These are phyloP conservation scores for Meganola albula DNA, from an alignment of 2,888 invertebrate species.

Conservation along the genomic window DNA sequence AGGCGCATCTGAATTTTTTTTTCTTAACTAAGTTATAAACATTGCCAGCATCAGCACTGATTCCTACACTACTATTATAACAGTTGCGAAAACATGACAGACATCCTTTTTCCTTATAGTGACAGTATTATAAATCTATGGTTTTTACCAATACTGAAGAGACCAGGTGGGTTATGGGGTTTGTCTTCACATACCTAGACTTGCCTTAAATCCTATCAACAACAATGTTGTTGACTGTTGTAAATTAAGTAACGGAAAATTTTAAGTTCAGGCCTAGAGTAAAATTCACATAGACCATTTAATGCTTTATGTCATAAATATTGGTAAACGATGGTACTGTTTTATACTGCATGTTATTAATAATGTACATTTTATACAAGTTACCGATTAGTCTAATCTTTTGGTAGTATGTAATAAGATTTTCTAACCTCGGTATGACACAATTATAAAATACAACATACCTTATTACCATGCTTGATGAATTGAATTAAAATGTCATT, in stretches of 20 bases:
- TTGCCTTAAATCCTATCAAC: slow-evolving; percentile 37
- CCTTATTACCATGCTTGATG: slow-evolving; percentile 76
- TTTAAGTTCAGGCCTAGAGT: slow-evolving; percentile 63
- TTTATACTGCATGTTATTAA: slow-evolving; percentile 62
- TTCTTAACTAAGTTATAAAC: too few relatives aligned
- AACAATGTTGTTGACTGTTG: slow-evolving; percentile 37
- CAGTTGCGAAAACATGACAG: too few relatives aligned
- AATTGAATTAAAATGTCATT: slow-evolving; percentile 76
- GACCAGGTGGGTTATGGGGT: too few relatives aligned
- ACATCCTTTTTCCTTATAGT: too few relatives aligned
- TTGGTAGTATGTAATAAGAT: slow-evolving; percentile 68
- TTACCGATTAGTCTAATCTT: slow-evolving; percentile 73
- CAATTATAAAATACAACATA: slow-evolving; percentile 71
- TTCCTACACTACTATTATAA: too few relatives aligned
- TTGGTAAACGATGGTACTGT: slow-evolving; percentile 60
- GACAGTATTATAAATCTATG: too few relatives aligned
- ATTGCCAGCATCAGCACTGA: too few relatives aligned
- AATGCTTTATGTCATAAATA: slow-evolving; percentile 50
- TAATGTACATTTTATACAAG: slow-evolving; percentile 75
- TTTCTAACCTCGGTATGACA: slow-evolving; percentile 66
- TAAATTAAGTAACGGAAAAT: slow-evolving; percentile 43
- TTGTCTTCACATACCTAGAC: too few relatives aligned
- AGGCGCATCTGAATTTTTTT: too few relatives aligned
- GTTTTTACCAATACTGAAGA: too few relatives aligned
- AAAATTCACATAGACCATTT: slow-evolving; percentile 61